A percentile compares a stretch with the other conserved stretches of the same genome.
phyloP scores from a whole-genome alignment of 1,140 invertebrate species.

The silkworm (Bombyx mori) region ASM3026992v2 NC_085119.1:8721001-8721500 shows the following conservation, averaged over 20 bases:
- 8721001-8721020: no score
- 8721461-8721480: slow-evolving; percentile 53
- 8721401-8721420: slow-evolving; percentile 38
- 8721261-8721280: no score
- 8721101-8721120: no score
- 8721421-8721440: slow-evolving; percentile 44
- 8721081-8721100: no score
- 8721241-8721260: no score
- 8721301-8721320: slow-evolving; percentile 15
- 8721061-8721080: no score
- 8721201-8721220: background rate
- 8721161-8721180: no score
- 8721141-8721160: no score
- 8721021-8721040: no score
- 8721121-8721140: no score
- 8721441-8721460: slow-evolving; percentile 45
- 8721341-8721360: slow-evolving; percentile 25
- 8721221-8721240: background rate
- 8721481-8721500: slow-evolving; percentile 55
- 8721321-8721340: slow-evolving; percentile 13
- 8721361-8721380: slow-evolving; percentile 50
- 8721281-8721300: slow-evolving; percentile 13
- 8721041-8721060: no score
- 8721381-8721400: slow-evolving; percentile 51
- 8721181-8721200: no score